phyloP scores from a whole-genome alignment of 2,888 invertebrate genomes.

The Chrysotoxum bicinctum region DNA sequence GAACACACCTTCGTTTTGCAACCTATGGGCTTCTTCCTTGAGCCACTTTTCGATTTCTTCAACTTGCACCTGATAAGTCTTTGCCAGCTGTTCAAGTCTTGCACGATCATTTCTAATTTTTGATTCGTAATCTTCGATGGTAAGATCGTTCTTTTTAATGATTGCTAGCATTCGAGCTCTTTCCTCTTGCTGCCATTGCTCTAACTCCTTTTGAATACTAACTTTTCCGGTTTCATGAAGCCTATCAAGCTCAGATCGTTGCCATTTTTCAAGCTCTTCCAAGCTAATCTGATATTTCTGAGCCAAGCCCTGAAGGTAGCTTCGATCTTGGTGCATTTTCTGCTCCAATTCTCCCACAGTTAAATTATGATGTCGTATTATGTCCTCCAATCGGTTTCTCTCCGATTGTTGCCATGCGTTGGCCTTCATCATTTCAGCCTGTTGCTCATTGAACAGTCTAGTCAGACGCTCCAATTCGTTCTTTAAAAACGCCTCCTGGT shows the following conservation, averaged over 20 bases:
- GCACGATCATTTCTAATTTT: constrained; percentile 78
- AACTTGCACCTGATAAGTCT: constrained; percentile 78
- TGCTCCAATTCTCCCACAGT: constrained; percentile 77
- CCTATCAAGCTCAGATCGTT: constrained; percentile 78
- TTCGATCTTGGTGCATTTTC: constrained; percentile 77
- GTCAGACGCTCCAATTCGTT: constrained; percentile 78
- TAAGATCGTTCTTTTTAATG: constrained; percentile 78
- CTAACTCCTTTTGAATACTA: constrained; percentile 75
- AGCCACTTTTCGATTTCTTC: constrained; percentile 80
- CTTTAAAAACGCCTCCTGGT: constrained; percentile 79
- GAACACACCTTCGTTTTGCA: constrained; percentile 78
- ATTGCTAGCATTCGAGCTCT: constrained; percentile 77
- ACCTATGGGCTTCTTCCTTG: constrained; percentile 77
- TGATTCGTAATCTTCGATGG: constrained; percentile 79
- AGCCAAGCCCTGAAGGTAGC: constrained; percentile 77
- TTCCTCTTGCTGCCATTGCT: constrained; percentile 79
- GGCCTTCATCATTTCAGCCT: constrained; percentile 78
- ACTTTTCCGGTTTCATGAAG: constrained; percentile 76
- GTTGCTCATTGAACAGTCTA: constrained; percentile 77
- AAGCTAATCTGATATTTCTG: constrained; percentile 79
- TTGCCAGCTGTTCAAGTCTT: constrained; percentile 77
- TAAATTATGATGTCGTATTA: constrained; percentile 78
- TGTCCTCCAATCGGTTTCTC: constrained; percentile 77
- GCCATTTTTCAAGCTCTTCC: constrained; percentile 80
- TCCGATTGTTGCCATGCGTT: constrained; percentile 79